phyloP scores from a whole-genome alignment of 2,888 invertebrate genomes.

The Hydraecia micacea region DNA sequence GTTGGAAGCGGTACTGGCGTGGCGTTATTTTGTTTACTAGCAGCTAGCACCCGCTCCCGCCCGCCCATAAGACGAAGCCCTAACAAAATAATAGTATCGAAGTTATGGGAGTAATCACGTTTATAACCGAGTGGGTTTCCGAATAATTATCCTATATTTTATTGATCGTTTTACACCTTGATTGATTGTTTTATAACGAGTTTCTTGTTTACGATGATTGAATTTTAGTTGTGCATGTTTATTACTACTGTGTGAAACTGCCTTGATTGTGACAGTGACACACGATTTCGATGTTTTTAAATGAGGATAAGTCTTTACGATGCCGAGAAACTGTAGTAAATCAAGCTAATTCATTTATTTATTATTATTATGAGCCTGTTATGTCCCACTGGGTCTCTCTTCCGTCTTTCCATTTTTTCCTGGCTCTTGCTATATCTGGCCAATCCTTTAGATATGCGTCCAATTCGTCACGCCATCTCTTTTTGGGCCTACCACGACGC shows the following conservation, averaged over 20 bases:
- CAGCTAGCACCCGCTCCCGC: conserved; percentile 61
- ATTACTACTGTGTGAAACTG: not conserved
- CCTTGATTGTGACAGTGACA: not conserved
- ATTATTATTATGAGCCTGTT: too few species aligned
- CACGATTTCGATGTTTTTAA: conserved; percentile 1
- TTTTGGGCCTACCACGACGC: too few species aligned
- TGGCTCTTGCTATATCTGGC: too few species aligned
- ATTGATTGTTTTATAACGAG: conserved; percentile 33
- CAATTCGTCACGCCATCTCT: too few species aligned
- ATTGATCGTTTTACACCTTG: conserved; percentile 11
- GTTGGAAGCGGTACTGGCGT: conserved; percentile 64
- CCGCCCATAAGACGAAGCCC: conserved; percentile 68
- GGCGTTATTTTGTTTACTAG: conserved; percentile 63
- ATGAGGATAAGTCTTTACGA: not conserved
- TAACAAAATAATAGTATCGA: conserved; percentile 61
- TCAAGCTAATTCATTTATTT: not conserved
- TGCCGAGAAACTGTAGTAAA: not conserved
- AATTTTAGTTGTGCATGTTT: not conserved
- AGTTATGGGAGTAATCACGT: conserved; percentile 44
- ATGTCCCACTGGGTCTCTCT: too few species aligned
- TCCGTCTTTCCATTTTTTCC: too few species aligned
- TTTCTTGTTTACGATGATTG: conserved; percentile 42
- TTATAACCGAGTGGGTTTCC: conserved; percentile 27
- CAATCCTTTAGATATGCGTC: too few species aligned
- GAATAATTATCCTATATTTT: conserved; percentile 27